A percentile compares a stretch with the other conserved stretches of the same genome.
Conservation (phyloP, 35 echinoderm and acorn worm genomes). For the Ophioderma brevispina region DNA sequence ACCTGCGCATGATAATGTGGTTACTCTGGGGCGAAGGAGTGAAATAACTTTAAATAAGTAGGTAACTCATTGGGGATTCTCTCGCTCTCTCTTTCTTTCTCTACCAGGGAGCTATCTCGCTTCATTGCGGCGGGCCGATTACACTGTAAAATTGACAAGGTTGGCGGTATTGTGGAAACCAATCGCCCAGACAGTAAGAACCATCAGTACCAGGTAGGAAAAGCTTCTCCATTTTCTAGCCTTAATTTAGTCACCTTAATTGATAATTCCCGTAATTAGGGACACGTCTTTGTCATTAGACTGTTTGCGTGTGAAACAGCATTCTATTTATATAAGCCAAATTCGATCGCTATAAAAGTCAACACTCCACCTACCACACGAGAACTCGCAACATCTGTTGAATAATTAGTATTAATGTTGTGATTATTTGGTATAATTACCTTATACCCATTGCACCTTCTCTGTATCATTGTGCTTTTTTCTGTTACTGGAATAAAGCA, state of each 20-base stretch:
- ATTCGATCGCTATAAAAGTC: too few species aligned
- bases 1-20: not conserved
- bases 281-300: too few species aligned
- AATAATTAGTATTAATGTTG: too few species aligned
- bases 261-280: not conserved
- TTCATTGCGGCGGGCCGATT: slow-evolving; percentile 94
- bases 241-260: not conserved
- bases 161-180: slow-evolving; percentile 96
- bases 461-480: too few species aligned
- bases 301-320: not conserved
- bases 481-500: too few species aligned
- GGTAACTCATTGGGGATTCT: not conserved
- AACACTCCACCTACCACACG: too few species aligned
- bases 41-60: not conserved
- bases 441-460: too few species aligned
- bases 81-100: not conserved
- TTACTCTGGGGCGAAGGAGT: not conserved
- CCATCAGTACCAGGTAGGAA: slow-evolving; percentile 93
- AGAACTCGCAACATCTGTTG: too few species aligned
- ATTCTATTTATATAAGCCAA: too few species aligned
- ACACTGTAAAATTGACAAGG: slow-evolving; percentile 99
- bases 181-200: slow-evolving; percentile 99
- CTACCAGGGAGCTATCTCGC: slow-evolving; percentile 83
- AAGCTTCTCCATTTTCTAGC: not conserved
- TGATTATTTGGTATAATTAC: too few species aligned